phyloP scores from a whole-genome alignment of 1,140 invertebrate genomes.

The Drusus annulatus region DNA sequence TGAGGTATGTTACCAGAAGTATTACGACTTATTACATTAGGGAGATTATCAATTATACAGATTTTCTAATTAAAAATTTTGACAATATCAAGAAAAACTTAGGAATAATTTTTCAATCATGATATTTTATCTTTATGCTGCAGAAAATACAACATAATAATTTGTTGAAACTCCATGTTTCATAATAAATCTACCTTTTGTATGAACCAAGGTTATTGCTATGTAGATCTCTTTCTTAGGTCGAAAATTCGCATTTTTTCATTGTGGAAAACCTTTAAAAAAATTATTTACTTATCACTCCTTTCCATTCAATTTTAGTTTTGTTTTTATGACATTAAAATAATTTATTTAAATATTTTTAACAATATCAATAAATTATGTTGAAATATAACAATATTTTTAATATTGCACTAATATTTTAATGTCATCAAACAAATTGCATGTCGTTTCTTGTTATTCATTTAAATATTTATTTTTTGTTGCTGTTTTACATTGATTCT shows the following conservation, averaged over 20 bases:
- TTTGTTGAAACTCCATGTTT: too few relatives aligned
- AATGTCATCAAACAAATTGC: background rate
- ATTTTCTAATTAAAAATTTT: too few relatives aligned
- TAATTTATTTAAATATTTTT: background rate
- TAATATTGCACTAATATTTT: background rate
- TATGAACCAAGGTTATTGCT: too few relatives aligned
- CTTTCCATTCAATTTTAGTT: constrained; percentile 17
- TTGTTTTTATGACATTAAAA: constrained; percentile 14
- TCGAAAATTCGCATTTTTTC: constrained; percentile 53
- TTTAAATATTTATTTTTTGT: constrained; percentile 6
- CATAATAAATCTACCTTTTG: too few relatives aligned
- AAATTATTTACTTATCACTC: constrained; percentile 25
- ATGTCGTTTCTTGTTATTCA: constrained; percentile 10
- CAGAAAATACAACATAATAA: too few relatives aligned
- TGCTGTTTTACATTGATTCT: constrained; percentile 18
- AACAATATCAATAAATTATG: background rate
- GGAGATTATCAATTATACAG: too few relatives aligned
- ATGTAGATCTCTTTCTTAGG: background rate
- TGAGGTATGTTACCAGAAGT: too few relatives aligned
- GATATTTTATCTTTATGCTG: too few relatives aligned
- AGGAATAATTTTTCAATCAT: too few relatives aligned
- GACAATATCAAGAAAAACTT: too few relatives aligned
- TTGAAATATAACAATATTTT: constrained; percentile 7
- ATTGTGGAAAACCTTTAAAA: constrained; percentile 22
- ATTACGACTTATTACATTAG: too few relatives aligned